These are phyloP conservation scores for Hipparchia semele DNA, from an alignment of 2,888 invertebrate species.

Conservation along the genomic window DNA sequence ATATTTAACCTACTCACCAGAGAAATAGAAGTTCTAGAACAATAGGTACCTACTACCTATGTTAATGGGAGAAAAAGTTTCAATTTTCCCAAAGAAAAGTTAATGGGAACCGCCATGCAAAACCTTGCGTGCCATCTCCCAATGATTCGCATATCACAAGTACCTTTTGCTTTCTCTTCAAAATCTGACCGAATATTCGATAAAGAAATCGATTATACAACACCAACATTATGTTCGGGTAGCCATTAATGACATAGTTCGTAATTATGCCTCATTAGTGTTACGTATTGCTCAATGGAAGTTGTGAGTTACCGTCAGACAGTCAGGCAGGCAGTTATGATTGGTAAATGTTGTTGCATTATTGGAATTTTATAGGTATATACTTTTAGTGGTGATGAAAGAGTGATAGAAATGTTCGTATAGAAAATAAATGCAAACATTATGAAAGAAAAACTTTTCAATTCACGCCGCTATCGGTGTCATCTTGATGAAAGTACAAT, in stretches of 20 bases:
- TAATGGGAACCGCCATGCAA: slow-evolving; percentile 18
- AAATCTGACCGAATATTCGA: slow-evolving; percentile 46
- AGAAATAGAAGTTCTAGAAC: too few species aligned
- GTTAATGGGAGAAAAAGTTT: neutral
- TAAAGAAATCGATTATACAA: slow-evolving; percentile 71
- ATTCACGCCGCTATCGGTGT: too few species aligned
- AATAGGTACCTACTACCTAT: too few species aligned
- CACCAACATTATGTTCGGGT: slow-evolving; percentile 30
- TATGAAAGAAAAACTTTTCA: too few species aligned
- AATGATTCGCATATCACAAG: slow-evolving; percentile 50
- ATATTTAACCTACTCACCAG: too few species aligned
- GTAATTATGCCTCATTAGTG: slow-evolving; percentile 34
- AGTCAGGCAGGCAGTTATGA: slow-evolving; percentile 31
- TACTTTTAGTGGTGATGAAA: neutral
- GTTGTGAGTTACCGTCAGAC: slow-evolving; percentile 7
- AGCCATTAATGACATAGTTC: slow-evolving; percentile 31
- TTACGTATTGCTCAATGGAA: slow-evolving; percentile 16
- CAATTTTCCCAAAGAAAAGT: neutral
- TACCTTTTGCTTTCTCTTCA: slow-evolving; percentile 60
- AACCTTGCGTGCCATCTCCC: slow-evolving; percentile 63
- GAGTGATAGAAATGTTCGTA: neutral
- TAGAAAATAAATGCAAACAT: too few species aligned
- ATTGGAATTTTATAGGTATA: neutral
- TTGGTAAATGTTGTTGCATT: slow-evolving; percentile 37
- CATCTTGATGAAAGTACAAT: too few species aligned